Conservation (phyloP, 1,140 invertebrate genomes). For the Pectinophora gossypiella region DNA sequence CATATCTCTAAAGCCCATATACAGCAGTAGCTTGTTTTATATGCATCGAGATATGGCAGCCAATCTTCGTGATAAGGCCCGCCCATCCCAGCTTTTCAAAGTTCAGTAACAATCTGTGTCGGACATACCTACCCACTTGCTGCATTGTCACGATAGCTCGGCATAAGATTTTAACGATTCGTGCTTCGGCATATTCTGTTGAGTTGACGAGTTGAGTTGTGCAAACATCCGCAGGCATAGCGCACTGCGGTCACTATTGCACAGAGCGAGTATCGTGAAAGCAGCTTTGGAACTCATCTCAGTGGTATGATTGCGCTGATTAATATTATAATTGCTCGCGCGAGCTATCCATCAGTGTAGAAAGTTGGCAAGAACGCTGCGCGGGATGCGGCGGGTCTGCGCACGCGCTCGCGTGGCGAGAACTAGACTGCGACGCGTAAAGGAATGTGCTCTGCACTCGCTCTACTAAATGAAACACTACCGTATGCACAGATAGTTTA, state of each 20-base stretch:
- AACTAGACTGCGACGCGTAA: constrained; percentile 62
- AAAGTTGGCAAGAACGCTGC: constrained; percentile 64
- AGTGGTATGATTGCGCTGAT: constrained; percentile 58
- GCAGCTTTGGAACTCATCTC: constrained; percentile 44
- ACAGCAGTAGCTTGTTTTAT: not conserved
- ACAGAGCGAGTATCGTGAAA: constrained; percentile 25
- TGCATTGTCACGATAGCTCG: no score
- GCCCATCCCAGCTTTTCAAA: not conserved
- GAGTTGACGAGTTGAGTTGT: no score
- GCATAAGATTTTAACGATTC: no score
- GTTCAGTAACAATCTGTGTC: no score
- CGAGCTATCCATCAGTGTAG: constrained; percentile 67
- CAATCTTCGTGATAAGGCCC: not conserved
- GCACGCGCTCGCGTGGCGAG: constrained; percentile 44
- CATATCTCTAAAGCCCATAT: constrained; percentile 24
- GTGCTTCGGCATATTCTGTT: no score
- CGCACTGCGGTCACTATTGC: not conserved
- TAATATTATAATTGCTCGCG: constrained; percentile 71
- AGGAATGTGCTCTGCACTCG: constrained; percentile 44
- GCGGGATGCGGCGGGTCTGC: constrained; percentile 13
- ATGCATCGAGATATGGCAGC: not conserved
- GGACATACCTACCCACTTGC: no score
- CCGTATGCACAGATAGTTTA: no score
- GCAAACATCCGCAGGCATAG: no score
- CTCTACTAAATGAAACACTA: constrained; percentile 10